A percentile compares a stretch with the other conserved stretches of the same genome.
Conservation (phyloP, 30 jellyfish, hydroid and myxozoan species). For the Phacellophora camtschatica region DNA sequence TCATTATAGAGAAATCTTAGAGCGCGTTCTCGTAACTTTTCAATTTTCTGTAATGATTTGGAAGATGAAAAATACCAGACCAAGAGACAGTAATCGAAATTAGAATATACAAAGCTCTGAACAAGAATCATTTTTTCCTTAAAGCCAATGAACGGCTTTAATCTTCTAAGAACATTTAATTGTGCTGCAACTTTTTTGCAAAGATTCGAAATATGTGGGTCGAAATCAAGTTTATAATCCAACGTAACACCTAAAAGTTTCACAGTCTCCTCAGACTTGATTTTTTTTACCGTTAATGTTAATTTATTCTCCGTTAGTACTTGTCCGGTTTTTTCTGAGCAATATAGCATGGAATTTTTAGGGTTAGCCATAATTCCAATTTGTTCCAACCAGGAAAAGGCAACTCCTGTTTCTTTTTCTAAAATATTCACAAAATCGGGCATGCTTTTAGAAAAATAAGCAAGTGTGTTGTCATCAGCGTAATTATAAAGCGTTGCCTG, state of each 20-base stretch:
- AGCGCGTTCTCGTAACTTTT: slow-evolving; percentile 22
- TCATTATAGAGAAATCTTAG: slow-evolving; percentile 1
- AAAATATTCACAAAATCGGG: slow-evolving; percentile 25
- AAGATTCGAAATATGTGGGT: slow-evolving; percentile 28
- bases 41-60: slow-evolving; percentile 14
- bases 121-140: slow-evolving; percentile 6
- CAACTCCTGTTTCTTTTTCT: slow-evolving; percentile 7
- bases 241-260: slow-evolving; percentile 52
- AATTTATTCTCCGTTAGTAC: slow-evolving; percentile 23
- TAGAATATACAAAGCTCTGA: slow-evolving; percentile 30
- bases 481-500: background rate
- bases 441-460: slow-evolving; percentile 2
- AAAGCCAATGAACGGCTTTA: slow-evolving; percentile 5
- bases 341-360: slow-evolving; percentile 24
- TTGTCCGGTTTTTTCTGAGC: slow-evolving; percentile 10
- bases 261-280: slow-evolving; percentile 42
- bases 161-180: slow-evolving; percentile 36
- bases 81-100: slow-evolving; percentile 31
- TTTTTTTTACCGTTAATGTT: slow-evolving; percentile 29
- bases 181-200: slow-evolving; percentile 42
- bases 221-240: slow-evolving; percentile 18
- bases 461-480: slow-evolving; percentile 19
- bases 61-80: slow-evolving; percentile 56
- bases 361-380: slow-evolving; percentile 65
- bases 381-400: slow-evolving; percentile 1